Evolutionary conservation across 2,888 invertebrate species (phyloP).

Genomic region (Melanostoma mellinum): DNA sequence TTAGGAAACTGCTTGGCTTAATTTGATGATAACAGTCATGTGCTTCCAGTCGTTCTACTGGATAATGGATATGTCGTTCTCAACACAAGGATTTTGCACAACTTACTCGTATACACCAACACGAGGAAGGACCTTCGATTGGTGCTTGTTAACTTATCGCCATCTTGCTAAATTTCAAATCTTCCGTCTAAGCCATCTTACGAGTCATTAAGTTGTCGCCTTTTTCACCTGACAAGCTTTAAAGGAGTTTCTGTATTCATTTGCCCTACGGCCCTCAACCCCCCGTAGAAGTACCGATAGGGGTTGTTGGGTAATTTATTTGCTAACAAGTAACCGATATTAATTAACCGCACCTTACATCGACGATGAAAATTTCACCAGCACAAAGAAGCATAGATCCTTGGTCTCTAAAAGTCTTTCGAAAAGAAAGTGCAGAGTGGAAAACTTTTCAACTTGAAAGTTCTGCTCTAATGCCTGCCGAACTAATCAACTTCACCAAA

Average conservation of each 20-base stretch:
- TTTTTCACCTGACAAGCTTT: not conserved
- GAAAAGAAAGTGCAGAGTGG: constrained; percentile 53
- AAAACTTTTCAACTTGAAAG: constrained; percentile 71
- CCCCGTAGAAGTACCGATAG: too few relatives aligned
- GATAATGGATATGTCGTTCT: constrained; percentile 49
- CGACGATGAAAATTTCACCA: constrained; percentile 36
- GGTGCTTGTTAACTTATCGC: constrained; percentile 22
- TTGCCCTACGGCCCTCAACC: not conserved
- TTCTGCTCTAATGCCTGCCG: constrained; percentile 72
- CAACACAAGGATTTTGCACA: constrained; percentile 1
- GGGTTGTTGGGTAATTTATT: constrained; percentile 62
- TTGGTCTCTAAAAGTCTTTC: constrained; percentile 11
- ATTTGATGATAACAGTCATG: constrained; percentile 63
- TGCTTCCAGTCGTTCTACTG: constrained; percentile 23
- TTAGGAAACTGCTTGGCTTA: constrained; percentile 17
- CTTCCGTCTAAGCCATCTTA: constrained; percentile 21
- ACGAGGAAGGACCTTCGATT: constrained; percentile 1
- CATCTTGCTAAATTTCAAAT: constrained; percentile 46
- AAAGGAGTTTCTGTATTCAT: not conserved
- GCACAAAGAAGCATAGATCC: not conserved
- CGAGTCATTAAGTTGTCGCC: constrained; percentile 51
- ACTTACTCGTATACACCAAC: not conserved
- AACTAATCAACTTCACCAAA: constrained; percentile 69
- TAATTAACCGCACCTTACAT: constrained; percentile 69
- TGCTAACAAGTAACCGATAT: constrained; percentile 71